Evolutionary conservation across 1,140 invertebrate genomes (phyloP).

Genomic region (Branchinecta lindahli): DNA sequence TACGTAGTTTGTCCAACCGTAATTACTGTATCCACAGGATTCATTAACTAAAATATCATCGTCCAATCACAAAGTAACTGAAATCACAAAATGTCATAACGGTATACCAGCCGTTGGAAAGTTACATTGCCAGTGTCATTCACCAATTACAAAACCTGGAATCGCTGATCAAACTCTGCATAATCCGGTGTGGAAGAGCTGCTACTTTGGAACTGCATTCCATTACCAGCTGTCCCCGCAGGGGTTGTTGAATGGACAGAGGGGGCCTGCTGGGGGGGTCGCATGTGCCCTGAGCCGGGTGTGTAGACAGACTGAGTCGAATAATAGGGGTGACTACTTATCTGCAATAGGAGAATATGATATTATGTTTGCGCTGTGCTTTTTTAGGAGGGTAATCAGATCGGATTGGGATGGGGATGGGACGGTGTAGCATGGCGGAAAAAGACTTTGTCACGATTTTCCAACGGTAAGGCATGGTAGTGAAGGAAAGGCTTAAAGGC

Average conservation of each 20-base stretch:
- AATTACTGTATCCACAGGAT: too few species aligned
- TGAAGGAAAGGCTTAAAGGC: too few species aligned
- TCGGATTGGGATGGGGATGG: background rate
- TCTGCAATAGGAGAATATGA: constrained; percentile 8
- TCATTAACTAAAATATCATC: too few species aligned
- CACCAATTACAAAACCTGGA: constrained; percentile 9
- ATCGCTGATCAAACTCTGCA: constrained; percentile 2
- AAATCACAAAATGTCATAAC: too few species aligned
- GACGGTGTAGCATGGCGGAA: too few species aligned
- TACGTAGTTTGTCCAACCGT: too few species aligned
- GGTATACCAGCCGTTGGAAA: too few species aligned
- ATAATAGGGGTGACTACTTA: constrained; percentile 9
- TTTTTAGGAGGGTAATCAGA: background rate
- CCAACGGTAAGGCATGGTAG: too few species aligned
- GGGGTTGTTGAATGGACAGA: constrained; percentile 8
- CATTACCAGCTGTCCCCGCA: background rate
- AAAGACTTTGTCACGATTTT: too few species aligned
- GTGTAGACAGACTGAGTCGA: background rate
- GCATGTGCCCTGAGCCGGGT: constrained; percentile 4
- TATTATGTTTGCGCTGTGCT: constrained; percentile 9
- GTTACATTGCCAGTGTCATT: too few species aligned
- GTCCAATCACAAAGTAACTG: too few species aligned
- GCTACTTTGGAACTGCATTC: constrained; percentile 8
- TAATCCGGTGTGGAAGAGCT: background rate
- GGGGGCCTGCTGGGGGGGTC: constrained; percentile 3